Evolutionary conservation across 2,797 vertebrate genomes (phyloP).

Genomic region (Parauchenoglanis punctatus): DNA sequence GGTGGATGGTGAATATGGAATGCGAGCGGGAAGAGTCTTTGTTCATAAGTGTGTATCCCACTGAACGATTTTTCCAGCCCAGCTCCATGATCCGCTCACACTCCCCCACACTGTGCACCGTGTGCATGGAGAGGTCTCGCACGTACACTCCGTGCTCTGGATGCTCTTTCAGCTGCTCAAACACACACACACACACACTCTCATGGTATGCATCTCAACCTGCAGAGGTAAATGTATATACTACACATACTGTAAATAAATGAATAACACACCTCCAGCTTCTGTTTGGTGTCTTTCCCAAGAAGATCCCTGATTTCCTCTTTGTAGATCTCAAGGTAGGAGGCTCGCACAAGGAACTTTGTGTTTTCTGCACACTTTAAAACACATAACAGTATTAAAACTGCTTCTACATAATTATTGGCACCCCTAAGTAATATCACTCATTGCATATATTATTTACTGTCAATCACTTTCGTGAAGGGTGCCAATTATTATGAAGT

Average conservation of each 20-base stretch:
- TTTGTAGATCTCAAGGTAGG: slow-evolving; percentile 91
- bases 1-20: slow-evolving; percentile 86
- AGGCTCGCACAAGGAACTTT: slow-evolving; percentile 87
- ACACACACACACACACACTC: slow-evolving; percentile 41
- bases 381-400: background rate
- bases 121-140: slow-evolving; percentile 86
- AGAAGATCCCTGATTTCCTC: slow-evolving; percentile 87
- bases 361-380: slow-evolving; percentile 86
- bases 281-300: slow-evolving; percentile 86
- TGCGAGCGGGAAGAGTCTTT: slow-evolving; percentile 90
- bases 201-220: background rate
- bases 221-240: background rate
- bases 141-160: slow-evolving; percentile 82
- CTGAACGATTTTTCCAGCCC: slow-evolving; percentile 85
- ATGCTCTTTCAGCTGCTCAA: slow-evolving; percentile 87
- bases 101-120: slow-evolving; percentile 80
- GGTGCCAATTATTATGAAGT: background rate
- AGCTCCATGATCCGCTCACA: slow-evolving; percentile 83
- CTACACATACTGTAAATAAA: background rate
- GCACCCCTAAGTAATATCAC: background rate
- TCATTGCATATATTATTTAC: background rate
- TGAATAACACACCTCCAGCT: slow-evolving; percentile 81
- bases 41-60: slow-evolving; percentile 88
- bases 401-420: background rate
- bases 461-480: background rate